A percentile compares a stretch with the other conserved stretches of the same genome.
Conservation (phyloP, 2,797 vertebrate species). For the Brachyalestes nurse region DNA sequence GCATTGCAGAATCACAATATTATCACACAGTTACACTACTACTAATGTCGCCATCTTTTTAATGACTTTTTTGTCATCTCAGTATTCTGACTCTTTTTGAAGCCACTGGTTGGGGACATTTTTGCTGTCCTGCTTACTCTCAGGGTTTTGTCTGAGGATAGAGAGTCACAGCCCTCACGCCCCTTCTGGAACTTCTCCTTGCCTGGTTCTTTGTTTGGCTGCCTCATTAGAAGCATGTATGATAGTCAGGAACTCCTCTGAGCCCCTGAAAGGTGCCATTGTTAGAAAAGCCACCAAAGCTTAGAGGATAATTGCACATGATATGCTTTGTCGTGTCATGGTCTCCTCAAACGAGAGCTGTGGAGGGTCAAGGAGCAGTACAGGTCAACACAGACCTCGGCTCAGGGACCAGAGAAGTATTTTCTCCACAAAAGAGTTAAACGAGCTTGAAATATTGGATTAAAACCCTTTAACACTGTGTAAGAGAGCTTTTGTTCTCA, state of each 20-base stretch:
- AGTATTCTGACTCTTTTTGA: not conserved
- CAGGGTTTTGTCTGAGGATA: not conserved
- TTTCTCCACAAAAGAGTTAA: constrained; percentile 57
- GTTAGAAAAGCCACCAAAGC: constrained; percentile 53
- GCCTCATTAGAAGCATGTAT: constrained; percentile 44
- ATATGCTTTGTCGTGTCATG: constrained; percentile 58
- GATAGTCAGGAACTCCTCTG: constrained; percentile 44
- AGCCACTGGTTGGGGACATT: not conserved
- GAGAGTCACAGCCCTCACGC: not conserved
- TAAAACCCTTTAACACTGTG: constrained; percentile 21
- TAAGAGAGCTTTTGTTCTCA: constrained; percentile 1
- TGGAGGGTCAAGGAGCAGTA: constrained; percentile 57
- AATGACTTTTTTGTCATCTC: not conserved
- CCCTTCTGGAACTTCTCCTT: constrained; percentile 47
- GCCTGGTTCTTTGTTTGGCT: constrained; percentile 35
- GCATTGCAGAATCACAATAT: no score
- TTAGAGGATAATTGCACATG: constrained; percentile 64
- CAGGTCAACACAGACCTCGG: constrained; percentile 26
- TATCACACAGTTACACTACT: no score
- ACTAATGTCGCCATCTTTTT: not conserved
- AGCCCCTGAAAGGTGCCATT: constrained; percentile 51
- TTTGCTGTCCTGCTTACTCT: not conserved
- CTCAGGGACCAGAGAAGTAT: constrained; percentile 40
- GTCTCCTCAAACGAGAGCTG: constrained; percentile 56
- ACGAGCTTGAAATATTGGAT: constrained; percentile 48